These are phyloP conservation scores for Ailurus styani DNA, from an alignment of 2,113 vertebrate genomes.

Conservation along the genomic window DNA sequence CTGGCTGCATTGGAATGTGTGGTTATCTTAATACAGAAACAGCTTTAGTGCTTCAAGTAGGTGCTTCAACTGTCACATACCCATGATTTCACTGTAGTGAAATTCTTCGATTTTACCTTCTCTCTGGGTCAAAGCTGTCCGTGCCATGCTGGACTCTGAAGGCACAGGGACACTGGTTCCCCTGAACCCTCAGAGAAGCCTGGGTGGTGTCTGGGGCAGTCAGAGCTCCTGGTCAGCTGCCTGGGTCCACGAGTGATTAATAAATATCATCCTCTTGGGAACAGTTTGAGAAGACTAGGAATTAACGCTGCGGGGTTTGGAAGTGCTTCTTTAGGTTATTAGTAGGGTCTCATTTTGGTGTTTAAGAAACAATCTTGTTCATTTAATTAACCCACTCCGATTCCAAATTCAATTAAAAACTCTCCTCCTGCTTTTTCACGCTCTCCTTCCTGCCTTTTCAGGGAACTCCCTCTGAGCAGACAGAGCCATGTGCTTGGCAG, in stretches of 20 bases:
- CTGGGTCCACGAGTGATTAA: neutral
- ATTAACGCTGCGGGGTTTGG: neutral
- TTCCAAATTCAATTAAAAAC: slow-evolving; percentile 16
- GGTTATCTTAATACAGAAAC: neutral
- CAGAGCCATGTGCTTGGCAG: neutral
- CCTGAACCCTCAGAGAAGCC: neutral
- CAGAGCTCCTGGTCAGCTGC: neutral
- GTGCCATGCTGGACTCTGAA: neutral
- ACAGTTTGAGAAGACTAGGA: neutral
- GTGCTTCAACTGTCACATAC: too few relatives aligned
- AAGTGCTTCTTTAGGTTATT: neutral
- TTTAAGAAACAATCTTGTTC: neutral
- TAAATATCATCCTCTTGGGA: neutral
- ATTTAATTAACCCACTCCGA: neutral
- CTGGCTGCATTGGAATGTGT: neutral
- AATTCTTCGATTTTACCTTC: neutral
- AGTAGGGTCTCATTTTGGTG: neutral
- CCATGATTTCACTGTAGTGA: neutral
- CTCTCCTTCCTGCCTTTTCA: neutral
- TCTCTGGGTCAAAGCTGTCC: neutral
- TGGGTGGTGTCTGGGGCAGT: neutral
- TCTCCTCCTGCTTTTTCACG: neutral
- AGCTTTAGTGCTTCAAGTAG: neutral
- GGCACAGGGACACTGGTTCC: neutral
- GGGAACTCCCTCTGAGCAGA: neutral